Evolutionary conservation across 2,888 invertebrate genomes (phyloP).

Genomic region (Drosophila koepferae): DNA sequence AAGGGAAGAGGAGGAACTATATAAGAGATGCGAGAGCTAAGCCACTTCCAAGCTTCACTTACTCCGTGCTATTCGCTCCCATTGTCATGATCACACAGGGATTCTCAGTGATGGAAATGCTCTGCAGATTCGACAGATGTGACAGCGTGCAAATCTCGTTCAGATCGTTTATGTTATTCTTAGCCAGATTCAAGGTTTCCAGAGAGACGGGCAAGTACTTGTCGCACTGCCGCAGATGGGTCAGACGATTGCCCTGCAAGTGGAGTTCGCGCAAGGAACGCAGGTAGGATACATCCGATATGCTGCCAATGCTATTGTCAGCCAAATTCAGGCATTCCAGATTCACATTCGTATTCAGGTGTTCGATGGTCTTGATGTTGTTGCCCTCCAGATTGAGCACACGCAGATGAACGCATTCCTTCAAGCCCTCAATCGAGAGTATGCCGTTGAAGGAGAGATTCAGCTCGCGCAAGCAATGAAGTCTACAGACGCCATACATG

Average conservation of each 20-base stretch:
- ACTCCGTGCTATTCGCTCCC: constrained; percentile 88
- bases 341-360: constrained; percentile 92
- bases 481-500: constrained; percentile 94
- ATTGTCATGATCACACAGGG: constrained; percentile 93
- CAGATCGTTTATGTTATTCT: constrained; percentile 93
- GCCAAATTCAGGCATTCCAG: constrained; percentile 94
- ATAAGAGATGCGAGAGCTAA: too few relatives aligned
- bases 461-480: constrained; percentile 92
- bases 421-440: constrained; percentile 94
- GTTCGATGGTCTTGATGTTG: constrained; percentile 96
- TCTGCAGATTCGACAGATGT: constrained; percentile 90
- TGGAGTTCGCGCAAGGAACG: constrained; percentile 93
- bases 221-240: constrained; percentile 92
- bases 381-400: constrained; percentile 94
- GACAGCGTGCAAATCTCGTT: constrained; percentile 94
- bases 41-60: constrained; percentile 72
- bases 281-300: constrained; percentile 94
- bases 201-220: constrained; percentile 92
- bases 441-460: constrained; percentile 95
- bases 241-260: constrained; percentile 94
- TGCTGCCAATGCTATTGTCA: constrained; percentile 93
- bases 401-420: constrained; percentile 92
- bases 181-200: constrained; percentile 91
- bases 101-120: constrained; percentile 94
- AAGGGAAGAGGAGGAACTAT: constrained; percentile 57